A percentile compares a stretch with the other conserved stretches of the same genome.
Evolutionary conservation across 2,113 vertebrate genomes (phyloP).

Genomic region (Neomonachus schauinslandi): DNA sequence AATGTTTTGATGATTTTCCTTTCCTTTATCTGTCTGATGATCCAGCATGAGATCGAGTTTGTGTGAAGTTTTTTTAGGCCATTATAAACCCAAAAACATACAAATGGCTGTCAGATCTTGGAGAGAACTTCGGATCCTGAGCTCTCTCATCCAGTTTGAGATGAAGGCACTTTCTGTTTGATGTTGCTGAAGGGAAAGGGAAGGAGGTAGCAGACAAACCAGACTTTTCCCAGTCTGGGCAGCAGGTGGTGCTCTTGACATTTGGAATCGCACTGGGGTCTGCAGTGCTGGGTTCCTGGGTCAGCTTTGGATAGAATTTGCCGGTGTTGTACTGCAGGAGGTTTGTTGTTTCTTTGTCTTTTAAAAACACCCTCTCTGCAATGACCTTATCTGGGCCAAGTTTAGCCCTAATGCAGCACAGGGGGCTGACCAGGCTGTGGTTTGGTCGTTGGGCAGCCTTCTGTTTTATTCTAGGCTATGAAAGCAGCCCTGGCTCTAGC

Average conservation of each 20-base stretch:
- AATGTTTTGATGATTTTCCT: background rate
- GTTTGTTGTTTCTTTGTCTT: background rate
- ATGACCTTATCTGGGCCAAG: background rate
- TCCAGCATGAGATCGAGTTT: background rate
- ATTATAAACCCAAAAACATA: background rate
- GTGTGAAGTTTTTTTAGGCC: background rate
- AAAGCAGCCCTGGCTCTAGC: background rate
- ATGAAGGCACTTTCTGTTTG: background rate
- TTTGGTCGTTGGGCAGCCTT: background rate
- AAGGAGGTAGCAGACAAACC: background rate
- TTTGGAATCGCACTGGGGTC: background rate
- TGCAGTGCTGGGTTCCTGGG: fast-evolving
- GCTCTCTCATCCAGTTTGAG: background rate
- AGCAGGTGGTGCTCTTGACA: constrained; percentile 72
- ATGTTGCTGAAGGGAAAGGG: background rate
- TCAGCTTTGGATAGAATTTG: background rate
- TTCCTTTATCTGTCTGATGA: background rate
- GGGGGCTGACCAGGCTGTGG: background rate
- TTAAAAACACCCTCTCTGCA: background rate
- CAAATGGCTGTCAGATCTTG: background rate
- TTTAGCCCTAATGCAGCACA: background rate
- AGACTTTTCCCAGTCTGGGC: background rate
- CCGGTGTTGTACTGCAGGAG: background rate
- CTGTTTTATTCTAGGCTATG: background rate
- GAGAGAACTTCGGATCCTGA: background rate